Evolutionary conservation across 2,113 vertebrate species (phyloP), one percentile per base, ranked within the genome.

Genomic region (Lophura nycthemera): DNA sequence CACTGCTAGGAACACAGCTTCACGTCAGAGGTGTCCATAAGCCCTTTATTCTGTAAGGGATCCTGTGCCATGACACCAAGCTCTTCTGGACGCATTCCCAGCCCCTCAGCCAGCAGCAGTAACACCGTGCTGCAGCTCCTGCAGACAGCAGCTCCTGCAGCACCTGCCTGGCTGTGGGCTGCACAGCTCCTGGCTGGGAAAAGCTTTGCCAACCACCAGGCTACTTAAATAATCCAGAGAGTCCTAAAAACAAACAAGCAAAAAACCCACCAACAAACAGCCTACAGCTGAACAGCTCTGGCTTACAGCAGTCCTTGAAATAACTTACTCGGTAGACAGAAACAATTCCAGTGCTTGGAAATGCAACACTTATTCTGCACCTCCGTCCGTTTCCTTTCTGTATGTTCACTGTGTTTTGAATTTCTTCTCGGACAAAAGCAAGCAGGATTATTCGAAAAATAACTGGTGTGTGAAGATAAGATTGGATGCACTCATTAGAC

Each of bases 1-100:
- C 10, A 34, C 12, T 43, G 5, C n/a, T 38, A 36, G 63, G 34
- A 74, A 50, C 12, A 43, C 11, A 19, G 43, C 21, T 40, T 42
- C 69, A 27, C 24, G 56, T 56, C 21, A 14, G 3, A 56, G 40
- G 21, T 34, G 11, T 22, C 50, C 0, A 0, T 12, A 34, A 59
- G 38, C 15, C 52, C 57, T 17, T 40, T 8, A 15, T 36, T 59
- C 57, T 50, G 19, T 19, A 32, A 80, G 43, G n/a, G 54, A 32
- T 32, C 74, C 43, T 29, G 6, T 1, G 2, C 20, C 2, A 3
- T 54, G 40, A n/a, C 40, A 63, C 13, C 30, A 47, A 30, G 47
- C 29, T 6, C 29, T 38, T 34, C 36, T 20, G 21, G n/a, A 43
- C 36, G 45, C 12, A 0, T 27, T 50, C 40, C 52, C 56, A 40